Base-by-base conservation (phyloP, 2,888 invertebrate genomes). In the Acanthosepion lycidas region DNA sequence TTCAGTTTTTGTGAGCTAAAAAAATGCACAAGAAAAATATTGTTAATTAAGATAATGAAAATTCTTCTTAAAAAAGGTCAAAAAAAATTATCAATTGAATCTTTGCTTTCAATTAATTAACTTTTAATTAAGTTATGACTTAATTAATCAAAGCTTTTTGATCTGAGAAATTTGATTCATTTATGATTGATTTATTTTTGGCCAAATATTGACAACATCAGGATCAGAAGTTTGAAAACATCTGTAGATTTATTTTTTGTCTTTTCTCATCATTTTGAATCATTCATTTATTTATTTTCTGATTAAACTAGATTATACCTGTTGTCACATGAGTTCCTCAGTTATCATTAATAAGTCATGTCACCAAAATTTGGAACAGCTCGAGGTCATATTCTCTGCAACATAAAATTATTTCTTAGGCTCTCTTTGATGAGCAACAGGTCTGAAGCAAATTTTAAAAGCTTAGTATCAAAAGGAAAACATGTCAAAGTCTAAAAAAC, bases 41-140 rank as follows among this genome's bases (percentile, higher is more conserved):
- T 33, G 78, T 33, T 78, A 64, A 64, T 64, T 64, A 78, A 78
- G 33, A 78, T 78, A 33, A 78, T 78, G 78, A 78, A 78, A 78
- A 78, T 18, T n/a, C n/a, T 78, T 78, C n/a, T 78, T 78, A n/a
- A 78, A 78, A 78, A 23, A n/a, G n/a, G 4, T 3, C n/a, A 78
- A 9, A n/a, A 33, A n/a, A 78, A 78, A 78, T 33, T 33, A 78
- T 78, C 12, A n/a, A 12, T 78, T 64, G 23, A 64, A 64, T 64
- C 1, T 64, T 78, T 78, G 78, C n/a, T 78, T 78, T 78, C 78
- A 78, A 78, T 78, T 78, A 78, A 78, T 78, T 78, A 78, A 78
- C 78, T 78, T 78, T 78, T 78, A 78, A 78, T 78, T 78, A 78
- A 78, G 78, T n/a, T 78, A 78, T 78, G 78, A 78, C n/a, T 78